Conservation (phyloP, 2,797 vertebrate genomes). For the Anabas testudineus region DNA sequence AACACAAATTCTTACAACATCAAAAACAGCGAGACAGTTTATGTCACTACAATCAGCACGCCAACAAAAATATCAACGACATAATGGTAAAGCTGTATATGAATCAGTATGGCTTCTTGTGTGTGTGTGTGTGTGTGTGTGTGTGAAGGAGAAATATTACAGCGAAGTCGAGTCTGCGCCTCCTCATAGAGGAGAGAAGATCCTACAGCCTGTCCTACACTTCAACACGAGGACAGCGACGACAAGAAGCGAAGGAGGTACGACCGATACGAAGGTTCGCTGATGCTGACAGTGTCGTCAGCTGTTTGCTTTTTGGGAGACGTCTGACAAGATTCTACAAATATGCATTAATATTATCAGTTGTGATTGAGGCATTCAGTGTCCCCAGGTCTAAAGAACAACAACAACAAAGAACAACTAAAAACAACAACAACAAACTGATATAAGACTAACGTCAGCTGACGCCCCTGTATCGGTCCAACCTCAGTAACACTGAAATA, state of each 20-base stretch:
- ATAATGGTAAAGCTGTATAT: conserved; percentile 76
- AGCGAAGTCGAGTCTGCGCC: conserved; percentile 73
- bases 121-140: conserved; percentile 58
- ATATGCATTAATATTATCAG: neutral
- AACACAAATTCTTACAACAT: neutral
- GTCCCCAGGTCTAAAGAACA: neutral
- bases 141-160: conserved; percentile 29
- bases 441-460: neutral
- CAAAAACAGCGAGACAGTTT: conserved; percentile 4
- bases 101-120: conserved; percentile 92
- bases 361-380: neutral
- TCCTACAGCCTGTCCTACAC: conserved; percentile 83
- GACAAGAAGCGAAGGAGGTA: conserved; percentile 4
- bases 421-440: too few species aligned
- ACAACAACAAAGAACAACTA: too few species aligned
- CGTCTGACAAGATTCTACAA: neutral
- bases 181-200: conserved; percentile 89
- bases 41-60: neutral
- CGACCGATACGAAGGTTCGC: neutral
- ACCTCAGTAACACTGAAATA: conserved; percentile 9
- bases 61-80: neutral
- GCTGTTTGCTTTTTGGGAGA: neutral
- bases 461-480: conserved; percentile 24
- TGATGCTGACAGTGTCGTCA: neutral
- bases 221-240: conserved; percentile 17